Percentiles rank a stretch among this genome's conserved stretches.
Conservation (phyloP, 2,797 vertebrate species). For the Loriculus beryllinus region DNA sequence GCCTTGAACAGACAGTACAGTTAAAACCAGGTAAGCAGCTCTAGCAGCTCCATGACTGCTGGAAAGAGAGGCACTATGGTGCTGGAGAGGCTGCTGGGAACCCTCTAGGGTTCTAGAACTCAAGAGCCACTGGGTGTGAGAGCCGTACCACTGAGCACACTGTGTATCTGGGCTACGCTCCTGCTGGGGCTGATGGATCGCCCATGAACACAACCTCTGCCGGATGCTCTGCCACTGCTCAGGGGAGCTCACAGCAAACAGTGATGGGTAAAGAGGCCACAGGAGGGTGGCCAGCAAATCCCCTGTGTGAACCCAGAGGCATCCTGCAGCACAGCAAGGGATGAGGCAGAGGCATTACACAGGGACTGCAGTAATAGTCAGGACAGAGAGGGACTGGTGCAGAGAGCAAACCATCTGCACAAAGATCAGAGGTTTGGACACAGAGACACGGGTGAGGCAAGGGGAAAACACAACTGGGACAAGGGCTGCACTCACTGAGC, state of each 20-base stretch:
- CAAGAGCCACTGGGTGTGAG: accelerated
- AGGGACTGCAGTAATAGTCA: not conserved
- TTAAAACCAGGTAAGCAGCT: slow-evolving; percentile 8
- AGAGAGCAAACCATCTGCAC: not conserved
- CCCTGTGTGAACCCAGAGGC: not conserved
- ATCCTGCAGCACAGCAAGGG: not conserved
- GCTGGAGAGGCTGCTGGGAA: not conserved
- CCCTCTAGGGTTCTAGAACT: not conserved
- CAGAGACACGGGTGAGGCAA: not conserved
- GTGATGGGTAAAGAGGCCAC: not conserved
- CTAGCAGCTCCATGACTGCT: not conserved
- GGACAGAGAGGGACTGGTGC: not conserved
- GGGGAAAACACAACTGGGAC: not conserved
- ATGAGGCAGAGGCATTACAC: not conserved
- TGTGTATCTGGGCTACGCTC: not conserved
- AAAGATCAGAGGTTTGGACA: not conserved
- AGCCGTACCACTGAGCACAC: not conserved
- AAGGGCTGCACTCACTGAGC: not conserved
- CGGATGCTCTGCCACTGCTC: not conserved
- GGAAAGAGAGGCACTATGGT: not conserved
- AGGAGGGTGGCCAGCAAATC: not conserved
- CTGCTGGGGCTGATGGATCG: not conserved
- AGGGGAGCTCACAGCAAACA: not conserved
- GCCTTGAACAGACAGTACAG: not conserved
- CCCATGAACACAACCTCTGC: not conserved